Evolutionary conservation across 1,140 invertebrate genomes (phyloP), one percentile per base, ranked within the genome.

Genomic region (Lepidostoma basale): DNA sequence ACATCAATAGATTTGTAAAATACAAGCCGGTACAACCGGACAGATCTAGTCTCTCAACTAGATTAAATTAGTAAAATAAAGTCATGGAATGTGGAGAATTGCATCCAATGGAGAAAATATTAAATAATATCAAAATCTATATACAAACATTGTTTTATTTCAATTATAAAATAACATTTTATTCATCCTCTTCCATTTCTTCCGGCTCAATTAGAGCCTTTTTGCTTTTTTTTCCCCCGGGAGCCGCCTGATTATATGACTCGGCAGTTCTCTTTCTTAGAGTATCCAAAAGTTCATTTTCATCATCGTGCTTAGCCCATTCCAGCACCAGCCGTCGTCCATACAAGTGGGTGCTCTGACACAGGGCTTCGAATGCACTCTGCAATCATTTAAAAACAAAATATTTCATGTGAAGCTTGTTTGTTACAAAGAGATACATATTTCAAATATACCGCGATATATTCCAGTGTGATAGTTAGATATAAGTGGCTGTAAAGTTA

Each of bases 321-420:
- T 99, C 97, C 16, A 99, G 81, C 0, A 98, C 96, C 69, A 99
- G 82, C 39, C 97, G 86, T 73, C 98, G 85, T 3, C 97, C 97
- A 78, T 97, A 99, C 78, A 99, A 91, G 88, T 99, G 98, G 69
- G 98, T 99, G 75, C 96, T 98, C 78, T 96, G 93, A 74, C 90
- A 91, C 0, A 99, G 76, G 0, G 96, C 89, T 70, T 97, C 91
- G 83, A 98, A 97, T 0, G 97, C 97, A 77, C 88, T 87, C 92
- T 95, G 77, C 42, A 85, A 86, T 49, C 5, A 23, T 14, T n/a
- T 8, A 33, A 58, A 59, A 54, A 52, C 10, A 52, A 9, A 26
- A 66, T n/a, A 2, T 54, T 16, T 0, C 49, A 54, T 6, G 30
- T 33, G 12, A 33, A 33, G 5, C 12, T 33, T 5, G 30, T 6